Base-by-base conservation (phyloP, 2,113 vertebrate genomes). In the Anser brachyrhynchus region DNA sequence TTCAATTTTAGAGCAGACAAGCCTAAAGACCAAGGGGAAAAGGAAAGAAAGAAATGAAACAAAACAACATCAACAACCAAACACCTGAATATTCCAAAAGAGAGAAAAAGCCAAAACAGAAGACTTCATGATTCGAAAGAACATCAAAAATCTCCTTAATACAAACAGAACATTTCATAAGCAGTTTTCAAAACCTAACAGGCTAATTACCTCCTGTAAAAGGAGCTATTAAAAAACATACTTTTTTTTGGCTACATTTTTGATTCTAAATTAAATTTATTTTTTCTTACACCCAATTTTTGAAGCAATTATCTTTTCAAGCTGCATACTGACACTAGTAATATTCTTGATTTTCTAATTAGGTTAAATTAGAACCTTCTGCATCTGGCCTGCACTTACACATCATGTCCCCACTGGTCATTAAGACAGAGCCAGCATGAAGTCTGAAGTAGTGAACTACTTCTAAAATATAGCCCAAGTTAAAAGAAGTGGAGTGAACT, bases 261-360 rank as follows among this genome's bases (percentile, higher is more conserved):
- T 75, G 3, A 69, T 65, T 75, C 51, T 49, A 54, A 74, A 87
- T 92, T 82, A 20, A 89, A 46, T 92, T 87, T 84, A 44, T 77
- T 89, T 92, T 96, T 92, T 61, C 46, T 76, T 76, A 65, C 22
- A 44, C 29, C 57, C 39, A 57, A 5, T 57, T 96, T 90, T 93
- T 72, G 43, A 79, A 94, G 82, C 75, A 90, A 77, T 92, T 88
- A 92, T 76, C 51, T 83, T 86, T 93, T 86, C 51, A 89, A 73
- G 69, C 41, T 62, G 16, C 51, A 46, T 86, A 23, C 75, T 86
- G 79, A 84, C 80, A 81, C 31, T 77, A 43, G 41, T 83, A 84
- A 66, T 71, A 80, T 37, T 73, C 72, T 73, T 93, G 73, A 88
- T 93, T 95, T 88, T 51, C 93, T 94, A 90, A 93, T 87, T 90